A percentile compares a stretch with the other conserved stretches of the same genome.
Evolutionary conservation across 2,113 vertebrate genomes (phyloP).

Genomic region (Tyto alba): DNA sequence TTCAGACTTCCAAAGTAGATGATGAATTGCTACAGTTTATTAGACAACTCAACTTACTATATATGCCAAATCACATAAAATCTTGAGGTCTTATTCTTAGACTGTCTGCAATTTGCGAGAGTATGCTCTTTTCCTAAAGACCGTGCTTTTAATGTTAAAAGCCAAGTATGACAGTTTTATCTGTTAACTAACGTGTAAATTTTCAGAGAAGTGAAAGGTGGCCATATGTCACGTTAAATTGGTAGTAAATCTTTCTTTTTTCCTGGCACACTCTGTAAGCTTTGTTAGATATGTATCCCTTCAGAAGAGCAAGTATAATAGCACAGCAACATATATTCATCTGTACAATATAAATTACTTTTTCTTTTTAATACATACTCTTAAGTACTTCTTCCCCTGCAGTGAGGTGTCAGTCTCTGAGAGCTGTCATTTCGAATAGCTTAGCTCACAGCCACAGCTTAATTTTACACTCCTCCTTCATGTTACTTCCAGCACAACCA

Average conservation of each 20-base stretch:
- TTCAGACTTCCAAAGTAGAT: constrained; percentile 13
- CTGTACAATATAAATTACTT: background rate
- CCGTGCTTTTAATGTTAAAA: constrained; percentile 8
- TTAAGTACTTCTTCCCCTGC: background rate
- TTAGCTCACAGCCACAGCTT: background rate
- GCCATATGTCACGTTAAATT: background rate
- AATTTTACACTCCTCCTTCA: background rate
- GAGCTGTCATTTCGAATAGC: background rate
- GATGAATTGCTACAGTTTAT: constrained; percentile 41
- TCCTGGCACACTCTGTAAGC: background rate
- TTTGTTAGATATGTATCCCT: background rate
- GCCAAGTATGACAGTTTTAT: constrained; percentile 14
- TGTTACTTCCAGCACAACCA: background rate
- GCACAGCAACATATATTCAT: rapidly evolving
- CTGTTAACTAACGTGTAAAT: background rate
- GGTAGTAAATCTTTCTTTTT: background rate
- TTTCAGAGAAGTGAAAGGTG: background rate
- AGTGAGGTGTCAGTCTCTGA: background rate
- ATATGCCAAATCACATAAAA: constrained; percentile 31
- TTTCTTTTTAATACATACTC: background rate
- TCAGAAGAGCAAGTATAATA: background rate
- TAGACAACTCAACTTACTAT: constrained; percentile 37
- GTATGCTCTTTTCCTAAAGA: background rate
- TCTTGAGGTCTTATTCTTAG: constrained; percentile 12
- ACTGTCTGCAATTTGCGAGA: background rate